These are phyloP conservation scores for Prunella strophiata DNA, from an alignment of 2,797 vertebrate species.

Conservation along the genomic window DNA sequence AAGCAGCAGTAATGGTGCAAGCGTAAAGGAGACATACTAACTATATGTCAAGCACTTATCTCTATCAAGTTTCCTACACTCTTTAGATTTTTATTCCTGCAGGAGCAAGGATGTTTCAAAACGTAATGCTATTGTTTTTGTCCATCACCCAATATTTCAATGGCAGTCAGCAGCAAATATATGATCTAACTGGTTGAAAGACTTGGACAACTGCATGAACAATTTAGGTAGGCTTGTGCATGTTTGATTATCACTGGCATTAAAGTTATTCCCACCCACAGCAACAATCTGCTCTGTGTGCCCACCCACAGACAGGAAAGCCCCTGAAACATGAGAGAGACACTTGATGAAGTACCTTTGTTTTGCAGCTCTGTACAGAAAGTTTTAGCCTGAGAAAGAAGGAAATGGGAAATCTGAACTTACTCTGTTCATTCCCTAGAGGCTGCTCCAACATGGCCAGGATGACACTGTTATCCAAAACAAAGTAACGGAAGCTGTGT, in stretches of 20 bases:
- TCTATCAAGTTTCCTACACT: not conserved
- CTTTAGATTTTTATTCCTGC: not conserved
- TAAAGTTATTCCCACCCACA: not conserved
- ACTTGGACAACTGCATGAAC: not conserved
- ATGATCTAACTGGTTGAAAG: not conserved
- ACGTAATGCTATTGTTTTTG: not conserved
- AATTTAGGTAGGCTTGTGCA: not conserved
- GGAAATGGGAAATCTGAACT: constrained; percentile 55
- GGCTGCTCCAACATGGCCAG: constrained; percentile 90
- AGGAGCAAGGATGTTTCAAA: not conserved
- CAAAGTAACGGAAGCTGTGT: constrained; percentile 90
- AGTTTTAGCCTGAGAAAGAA: not conserved
- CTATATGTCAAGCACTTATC: not conserved
- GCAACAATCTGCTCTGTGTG: not conserved
- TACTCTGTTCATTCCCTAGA: constrained; percentile 87
- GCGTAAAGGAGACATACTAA: not conserved
- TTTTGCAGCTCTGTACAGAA: not conserved
- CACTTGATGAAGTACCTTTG: not conserved
- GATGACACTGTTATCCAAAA: constrained; percentile 90
- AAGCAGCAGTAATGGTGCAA: not conserved
- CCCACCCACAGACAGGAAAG: not conserved
- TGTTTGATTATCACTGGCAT: not conserved
- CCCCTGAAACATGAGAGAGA: accelerated
- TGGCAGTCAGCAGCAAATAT: not conserved
- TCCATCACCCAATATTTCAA: not conserved